Evolutionary conservation across 2,888 invertebrate genomes (phyloP), one percentile per base, ranked within the genome.

Genomic region (Melieria omissa): DNA sequence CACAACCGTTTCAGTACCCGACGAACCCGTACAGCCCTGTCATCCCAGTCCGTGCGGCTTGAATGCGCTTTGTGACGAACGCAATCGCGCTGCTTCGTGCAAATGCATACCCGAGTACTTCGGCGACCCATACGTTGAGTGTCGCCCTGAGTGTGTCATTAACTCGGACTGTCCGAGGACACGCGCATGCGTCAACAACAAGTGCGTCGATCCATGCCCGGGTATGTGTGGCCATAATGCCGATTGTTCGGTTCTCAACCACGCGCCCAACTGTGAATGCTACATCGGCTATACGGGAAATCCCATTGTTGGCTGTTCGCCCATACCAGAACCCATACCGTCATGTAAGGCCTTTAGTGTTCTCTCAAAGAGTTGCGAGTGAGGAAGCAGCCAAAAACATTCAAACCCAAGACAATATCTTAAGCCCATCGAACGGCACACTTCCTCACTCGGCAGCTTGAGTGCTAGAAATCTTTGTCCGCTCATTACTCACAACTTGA

Each of bases 181-280:
- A 67, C 89, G 89, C 78, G 91, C 92, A 41, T 93, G 93, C 79
- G 89, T 90, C 70, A 92, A 92, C 84, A 91, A 91, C 80, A 95
- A 94, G 88, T 96, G 96, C 85, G 89, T 90, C 80, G 92, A 95
- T 87, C 95, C 95, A 9, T 96, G 95, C 81, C 91, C 92, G 29
- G 94, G 95, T 77, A 93, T 93, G 71, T 95, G 95, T 83, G 95
- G 95, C 58, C 88, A 93, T 80, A 94, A 94, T 82, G 94, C 95
- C 6, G 90, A 90, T 80, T 93, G 93, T 89, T 90, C 77, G 71
- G 91, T 92, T 10, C 88, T 91, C 70, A 92, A 92, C 81, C 92
- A 93, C 83, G 89, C 90, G 54, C 92, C 92, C 5, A 89, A 90
- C 78, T 92, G 92, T 80, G 88, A 88, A 74, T 92, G 92, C 81